phyloP scores from a whole-genome alignment of 2,113 vertebrate genomes.

The Lepus americanus region DNA sequence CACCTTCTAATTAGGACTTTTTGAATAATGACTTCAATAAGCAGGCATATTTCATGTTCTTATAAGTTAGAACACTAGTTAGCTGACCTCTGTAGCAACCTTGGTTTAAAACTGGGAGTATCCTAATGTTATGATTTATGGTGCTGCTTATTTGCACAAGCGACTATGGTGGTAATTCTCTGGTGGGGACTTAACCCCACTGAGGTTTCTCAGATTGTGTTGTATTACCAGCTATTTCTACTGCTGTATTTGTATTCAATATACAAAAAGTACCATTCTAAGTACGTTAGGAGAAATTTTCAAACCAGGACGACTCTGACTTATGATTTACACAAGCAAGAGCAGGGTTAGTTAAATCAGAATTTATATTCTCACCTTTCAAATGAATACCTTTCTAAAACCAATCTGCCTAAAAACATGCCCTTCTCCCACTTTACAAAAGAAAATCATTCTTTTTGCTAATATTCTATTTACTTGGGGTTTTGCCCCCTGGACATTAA shows the following conservation, averaged over 20 bases:
- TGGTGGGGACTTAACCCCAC: background rate
- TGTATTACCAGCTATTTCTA: background rate
- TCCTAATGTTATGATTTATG: background rate
- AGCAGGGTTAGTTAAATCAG: background rate
- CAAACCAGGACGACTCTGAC: background rate
- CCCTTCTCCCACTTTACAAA: background rate
- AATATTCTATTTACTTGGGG: background rate
- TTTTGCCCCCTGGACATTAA: background rate
- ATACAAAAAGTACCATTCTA: background rate
- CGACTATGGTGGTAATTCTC: background rate
- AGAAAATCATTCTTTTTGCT: background rate
- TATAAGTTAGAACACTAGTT: background rate
- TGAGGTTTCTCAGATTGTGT: background rate
- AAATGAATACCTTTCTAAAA: background rate
- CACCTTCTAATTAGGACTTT: background rate
- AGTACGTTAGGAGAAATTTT: background rate
- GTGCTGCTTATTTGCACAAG: background rate
- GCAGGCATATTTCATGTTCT: background rate
- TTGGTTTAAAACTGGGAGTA: background rate
- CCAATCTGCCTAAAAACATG: background rate
- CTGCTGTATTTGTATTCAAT: background rate
- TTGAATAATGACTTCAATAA: background rate
- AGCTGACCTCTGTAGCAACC: background rate
- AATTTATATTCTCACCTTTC: background rate
- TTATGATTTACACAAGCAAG: background rate